Percentiles rank a stretch among this genome's conserved stretches.
Conservation (phyloP, 1,140 invertebrate species). For the Bombus sylvicola region DNA sequence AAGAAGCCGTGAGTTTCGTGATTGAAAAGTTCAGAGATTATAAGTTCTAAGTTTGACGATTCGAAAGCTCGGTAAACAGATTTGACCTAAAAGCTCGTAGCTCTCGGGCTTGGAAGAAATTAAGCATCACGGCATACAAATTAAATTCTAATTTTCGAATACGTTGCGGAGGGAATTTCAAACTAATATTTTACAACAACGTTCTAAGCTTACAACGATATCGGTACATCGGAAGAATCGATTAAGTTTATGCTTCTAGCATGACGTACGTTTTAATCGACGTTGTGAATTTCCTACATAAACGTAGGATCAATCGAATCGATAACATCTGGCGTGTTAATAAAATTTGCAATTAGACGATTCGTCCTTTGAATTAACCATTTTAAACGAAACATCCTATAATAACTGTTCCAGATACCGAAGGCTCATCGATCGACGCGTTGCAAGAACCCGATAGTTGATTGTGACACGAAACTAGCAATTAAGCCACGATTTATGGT, state of each 20-base stretch:
- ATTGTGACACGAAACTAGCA: constrained; percentile 22
- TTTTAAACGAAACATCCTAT: neutral
- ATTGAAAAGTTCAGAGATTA: neutral
- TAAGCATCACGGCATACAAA: neutral
- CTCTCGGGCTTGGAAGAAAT: neutral
- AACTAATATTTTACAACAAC: neutral
- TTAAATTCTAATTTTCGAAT: neutral
- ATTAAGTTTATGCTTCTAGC: neutral
- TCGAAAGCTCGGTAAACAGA: neutral
- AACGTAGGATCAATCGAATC: neutral
- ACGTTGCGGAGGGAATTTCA: neutral
- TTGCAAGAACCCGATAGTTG: neutral
- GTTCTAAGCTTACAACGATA: neutral
- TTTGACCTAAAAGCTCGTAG: neutral
- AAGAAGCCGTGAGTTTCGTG: neutral
- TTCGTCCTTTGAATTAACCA: neutral
- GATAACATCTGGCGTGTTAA: neutral
- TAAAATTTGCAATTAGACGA: neutral
- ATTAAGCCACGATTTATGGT: constrained; percentile 12
- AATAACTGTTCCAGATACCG: too few species aligned
- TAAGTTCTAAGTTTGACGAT: neutral
- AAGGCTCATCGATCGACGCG: neutral
- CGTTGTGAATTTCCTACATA: neutral
- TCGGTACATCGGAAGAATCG: neutral
- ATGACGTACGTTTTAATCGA: neutral